phyloP scores from a whole-genome alignment of 2,888 invertebrate genomes.

The Geophilus truncorum region DNA sequence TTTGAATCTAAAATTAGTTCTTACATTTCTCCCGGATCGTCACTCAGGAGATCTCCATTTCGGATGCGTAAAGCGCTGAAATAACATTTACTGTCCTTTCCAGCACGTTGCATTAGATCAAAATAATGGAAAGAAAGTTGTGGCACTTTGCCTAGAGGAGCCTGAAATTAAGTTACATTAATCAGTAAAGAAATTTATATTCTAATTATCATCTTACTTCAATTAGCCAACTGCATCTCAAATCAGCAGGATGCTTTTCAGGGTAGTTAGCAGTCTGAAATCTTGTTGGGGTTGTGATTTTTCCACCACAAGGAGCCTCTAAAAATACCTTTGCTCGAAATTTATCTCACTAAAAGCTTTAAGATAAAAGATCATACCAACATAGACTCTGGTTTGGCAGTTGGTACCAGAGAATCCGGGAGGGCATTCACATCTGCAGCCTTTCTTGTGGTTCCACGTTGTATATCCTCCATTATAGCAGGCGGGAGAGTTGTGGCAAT shows the following conservation, averaged over 20 bases:
- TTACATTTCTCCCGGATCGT: constrained; percentile 20
- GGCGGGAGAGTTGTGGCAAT: background rate
- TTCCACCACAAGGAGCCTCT: background rate
- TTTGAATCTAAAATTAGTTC: background rate
- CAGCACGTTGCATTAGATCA: background rate
- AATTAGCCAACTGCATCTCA: background rate
- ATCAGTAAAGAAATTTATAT: too few species aligned
- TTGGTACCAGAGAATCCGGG: background rate
- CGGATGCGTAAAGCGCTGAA: background rate
- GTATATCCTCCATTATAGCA: constrained; percentile 16
- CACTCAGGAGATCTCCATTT: background rate
- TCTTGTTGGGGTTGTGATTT: background rate
- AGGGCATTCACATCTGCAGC: constrained; percentile 12
- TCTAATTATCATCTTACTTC: background rate
- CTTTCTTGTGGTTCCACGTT: background rate
- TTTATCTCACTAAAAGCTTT: background rate
- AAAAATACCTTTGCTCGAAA: background rate
- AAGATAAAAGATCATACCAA: background rate
- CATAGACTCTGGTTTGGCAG: background rate
- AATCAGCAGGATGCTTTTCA: background rate
- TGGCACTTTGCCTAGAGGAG: background rate
- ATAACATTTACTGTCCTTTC: background rate
- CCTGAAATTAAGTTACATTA: background rate
- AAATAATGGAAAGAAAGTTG: background rate
- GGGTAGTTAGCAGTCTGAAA: background rate